Conservation (phyloP, 2,888 invertebrate genomes). For the Cantharis rustica region DNA sequence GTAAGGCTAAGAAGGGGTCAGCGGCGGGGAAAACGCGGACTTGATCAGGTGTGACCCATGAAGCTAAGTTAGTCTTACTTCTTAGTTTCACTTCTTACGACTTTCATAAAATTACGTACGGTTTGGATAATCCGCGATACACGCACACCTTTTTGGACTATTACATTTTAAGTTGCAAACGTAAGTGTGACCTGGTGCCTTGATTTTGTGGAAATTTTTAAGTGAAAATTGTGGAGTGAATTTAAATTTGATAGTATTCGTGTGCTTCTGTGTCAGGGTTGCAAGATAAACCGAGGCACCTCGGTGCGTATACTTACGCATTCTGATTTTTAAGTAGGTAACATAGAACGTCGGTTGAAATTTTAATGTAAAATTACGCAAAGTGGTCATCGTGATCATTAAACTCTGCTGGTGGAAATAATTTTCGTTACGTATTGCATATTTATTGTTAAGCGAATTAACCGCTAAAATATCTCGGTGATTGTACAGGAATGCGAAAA, state of each 20-base stretch:
- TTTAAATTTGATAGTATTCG: background rate
- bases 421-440: background rate
- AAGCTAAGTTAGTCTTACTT: slow-evolving; percentile 21
- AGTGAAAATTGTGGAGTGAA: slow-evolving; percentile 2
- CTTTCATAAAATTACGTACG: slow-evolving; percentile 5
- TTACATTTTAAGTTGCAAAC: background rate
- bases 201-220: background rate
- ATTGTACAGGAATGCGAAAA: background rate
- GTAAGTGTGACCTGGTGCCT: slow-evolving; percentile 7
- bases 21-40: slow-evolving; percentile 24
- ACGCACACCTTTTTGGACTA: background rate
- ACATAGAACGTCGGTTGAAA: background rate
- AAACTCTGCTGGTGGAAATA: background rate
- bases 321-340: background rate
- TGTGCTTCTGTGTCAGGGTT: slow-evolving; percentile 14
- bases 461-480: background rate
- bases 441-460: background rate
- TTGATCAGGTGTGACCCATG: slow-evolving; percentile 32
- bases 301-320: background rate
- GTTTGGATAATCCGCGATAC: background rate
- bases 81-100: slow-evolving; percentile 25
- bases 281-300: background rate
- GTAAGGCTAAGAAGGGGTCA: slow-evolving; percentile 5
- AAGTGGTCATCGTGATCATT: background rate
- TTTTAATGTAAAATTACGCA: background rate